These are phyloP conservation scores for Coenobita brevimanus DNA, from an alignment of 1,140 invertebrate genomes.

Conservation along the genomic window DNA sequence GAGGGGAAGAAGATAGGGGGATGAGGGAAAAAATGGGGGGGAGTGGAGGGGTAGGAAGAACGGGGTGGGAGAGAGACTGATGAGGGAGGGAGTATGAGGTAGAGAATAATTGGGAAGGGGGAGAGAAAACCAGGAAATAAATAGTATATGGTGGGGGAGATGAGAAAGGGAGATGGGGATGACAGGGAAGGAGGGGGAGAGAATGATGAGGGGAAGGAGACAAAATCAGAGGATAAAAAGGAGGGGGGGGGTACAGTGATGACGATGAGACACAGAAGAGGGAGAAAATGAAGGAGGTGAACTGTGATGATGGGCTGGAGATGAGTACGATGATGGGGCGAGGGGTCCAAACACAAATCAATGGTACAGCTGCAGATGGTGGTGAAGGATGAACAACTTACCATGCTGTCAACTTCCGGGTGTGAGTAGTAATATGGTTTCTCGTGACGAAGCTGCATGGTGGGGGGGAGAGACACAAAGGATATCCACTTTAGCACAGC, in stretches of 20 bases:
- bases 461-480: slow-evolving; percentile 44
- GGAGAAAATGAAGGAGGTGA: no score
- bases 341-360: neutral
- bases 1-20: neutral
- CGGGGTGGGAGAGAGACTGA: no score
- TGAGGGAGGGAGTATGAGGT: no score
- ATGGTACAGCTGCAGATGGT: slow-evolving; percentile 20
- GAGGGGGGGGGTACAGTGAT: no score
- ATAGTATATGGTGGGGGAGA: neutral
- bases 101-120: no score
- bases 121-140: no score
- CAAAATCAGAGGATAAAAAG: no score
- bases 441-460: slow-evolving; percentile 92
- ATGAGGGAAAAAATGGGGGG: neutral
- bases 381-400: slow-evolving; percentile 76
- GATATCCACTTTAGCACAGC: slow-evolving; percentile 30
- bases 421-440: slow-evolving; percentile 98
- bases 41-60: neutral
- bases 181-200: neutral
- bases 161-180: neutral
- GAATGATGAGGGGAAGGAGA: no score
- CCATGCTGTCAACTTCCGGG: slow-evolving; percentile 97
- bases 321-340: neutral
- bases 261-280: no score
- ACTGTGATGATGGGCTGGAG: neutral